These are phyloP conservation scores for Tetrax tetrax DNA, from an alignment of 2,113 vertebrate species.

Conservation along the genomic window DNA sequence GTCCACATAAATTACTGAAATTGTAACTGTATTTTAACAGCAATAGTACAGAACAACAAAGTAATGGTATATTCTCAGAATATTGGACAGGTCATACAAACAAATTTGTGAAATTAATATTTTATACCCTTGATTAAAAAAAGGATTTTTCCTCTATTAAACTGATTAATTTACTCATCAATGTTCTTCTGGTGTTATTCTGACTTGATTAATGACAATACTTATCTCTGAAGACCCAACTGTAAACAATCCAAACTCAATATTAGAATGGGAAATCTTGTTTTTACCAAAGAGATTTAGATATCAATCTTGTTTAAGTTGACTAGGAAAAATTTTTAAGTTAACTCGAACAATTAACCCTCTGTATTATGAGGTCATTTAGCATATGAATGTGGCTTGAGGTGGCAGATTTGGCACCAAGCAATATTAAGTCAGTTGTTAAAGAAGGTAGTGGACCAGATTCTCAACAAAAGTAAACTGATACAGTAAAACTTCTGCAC, in stretches of 20 bases:
- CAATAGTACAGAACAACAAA: neutral
- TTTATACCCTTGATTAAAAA: neutral
- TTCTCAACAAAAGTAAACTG: neutral
- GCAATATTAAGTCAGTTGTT: neutral
- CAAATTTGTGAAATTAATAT: neutral
- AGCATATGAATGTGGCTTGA: neutral
- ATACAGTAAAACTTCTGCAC: neutral
- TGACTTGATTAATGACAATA: conserved; percentile 1
- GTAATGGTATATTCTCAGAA: neutral
- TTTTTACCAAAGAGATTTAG: neutral
- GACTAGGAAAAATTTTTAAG: neutral
- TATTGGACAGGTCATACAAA: neutral
- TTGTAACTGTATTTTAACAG: neutral
- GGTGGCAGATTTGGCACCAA: neutral
- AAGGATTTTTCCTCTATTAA: neutral
- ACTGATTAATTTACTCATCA: neutral
- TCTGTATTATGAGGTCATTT: neutral
- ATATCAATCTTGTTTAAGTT: neutral
- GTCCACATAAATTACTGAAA: neutral
- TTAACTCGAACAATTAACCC: neutral
- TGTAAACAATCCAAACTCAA: neutral
- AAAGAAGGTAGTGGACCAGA: neutral
- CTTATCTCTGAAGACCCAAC: neutral
- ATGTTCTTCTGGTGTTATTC: neutral
- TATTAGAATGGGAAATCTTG: neutral